These are phyloP conservation scores for Diaprepes abbreviatus DNA, from an alignment of 2,888 invertebrate species.

Conservation along the genomic window DNA sequence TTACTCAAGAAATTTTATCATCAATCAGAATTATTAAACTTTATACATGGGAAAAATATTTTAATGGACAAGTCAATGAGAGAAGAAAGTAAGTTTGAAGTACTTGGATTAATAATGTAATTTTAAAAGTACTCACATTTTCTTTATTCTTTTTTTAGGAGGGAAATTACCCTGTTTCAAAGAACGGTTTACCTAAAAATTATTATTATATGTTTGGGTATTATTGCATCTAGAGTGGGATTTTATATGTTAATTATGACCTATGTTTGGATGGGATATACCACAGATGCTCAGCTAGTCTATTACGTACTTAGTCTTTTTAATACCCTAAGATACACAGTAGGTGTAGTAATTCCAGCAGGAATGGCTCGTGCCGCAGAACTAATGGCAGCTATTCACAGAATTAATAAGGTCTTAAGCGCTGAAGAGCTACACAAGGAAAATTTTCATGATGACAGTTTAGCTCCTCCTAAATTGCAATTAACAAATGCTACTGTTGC, in stretches of 20 bases:
- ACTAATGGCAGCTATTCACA: constrained; percentile 78
- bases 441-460: constrained; percentile 34
- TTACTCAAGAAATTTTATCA: constrained; percentile 22
- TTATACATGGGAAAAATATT: constrained; percentile 21
- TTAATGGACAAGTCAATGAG: constrained; percentile 5
- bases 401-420: constrained; percentile 74
- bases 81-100: constrained; percentile 25
- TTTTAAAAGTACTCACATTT: too few species aligned
- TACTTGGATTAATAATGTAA: too few species aligned
- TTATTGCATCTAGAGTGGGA: constrained; percentile 60
- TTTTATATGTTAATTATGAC: constrained; percentile 67
- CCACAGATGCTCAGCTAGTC: constrained; percentile 86
- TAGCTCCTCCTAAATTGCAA: constrained; percentile 51
- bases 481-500: constrained; percentile 52
- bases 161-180: constrained; percentile 74
- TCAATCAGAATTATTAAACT: constrained; percentile 23
- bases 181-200: constrained; percentile 60
- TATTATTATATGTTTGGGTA: constrained; percentile 55
- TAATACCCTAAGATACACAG: constrained; percentile 85
- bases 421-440: constrained; percentile 70
- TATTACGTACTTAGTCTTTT: constrained; percentile 93
- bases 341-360: constrained; percentile 91
- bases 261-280: constrained; percentile 78
- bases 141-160: constrained; percentile 67
- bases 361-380: constrained; percentile 86